Evolutionary conservation across 2,113 vertebrate species (phyloP), one percentile per base, ranked within the genome.

Genomic region (Taurulus bubalis): DNA sequence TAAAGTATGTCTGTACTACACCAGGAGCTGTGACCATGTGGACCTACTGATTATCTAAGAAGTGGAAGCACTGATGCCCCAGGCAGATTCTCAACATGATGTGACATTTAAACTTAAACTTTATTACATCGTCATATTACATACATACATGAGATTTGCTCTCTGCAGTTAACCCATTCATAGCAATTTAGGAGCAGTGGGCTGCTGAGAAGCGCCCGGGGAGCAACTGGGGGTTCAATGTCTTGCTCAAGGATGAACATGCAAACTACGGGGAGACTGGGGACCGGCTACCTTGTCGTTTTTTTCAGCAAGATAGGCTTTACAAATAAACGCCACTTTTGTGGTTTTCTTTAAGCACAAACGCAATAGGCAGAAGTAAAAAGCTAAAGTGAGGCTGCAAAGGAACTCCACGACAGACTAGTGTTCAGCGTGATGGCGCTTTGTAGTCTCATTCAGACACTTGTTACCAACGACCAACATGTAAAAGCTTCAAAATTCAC

Each of bases 21-120:
- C 28, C 66, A 16, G 15, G 0, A 32, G 83, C 68, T 78, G 38
- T 34, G 36, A 58, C 76, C 55, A 64, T 59, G 58, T 66, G 26
- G 0, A 69, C 8, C 9, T 8, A 45, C 3, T 76, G 47, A 55
- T 73, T 32, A 42, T 69, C 28, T 11, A 60, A 72, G 32, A 66
- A 55, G 32, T 53, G 6, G n/a, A 80, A 18, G 38, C 20, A 3
- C 58, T 65, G 49, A 58, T 42, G n/a, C 63, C 49, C 34, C 22
- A 15, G 53, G 36, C 3, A 3, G 55, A 47, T 72, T 4, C 45
- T 53, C 6, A 64, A 74, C n/a, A 67, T 28, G n/a, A 71, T 62
- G 28, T 62, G 47, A 68, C 51, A 63, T 36, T 32, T 32, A 3
- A 2, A 32, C 30, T 32, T 32, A 32, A 32, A 32, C 30, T 32